Evolutionary conservation across 2,797 vertebrate genomes (phyloP).

Genomic region (Phataginus tetradactyla): DNA sequence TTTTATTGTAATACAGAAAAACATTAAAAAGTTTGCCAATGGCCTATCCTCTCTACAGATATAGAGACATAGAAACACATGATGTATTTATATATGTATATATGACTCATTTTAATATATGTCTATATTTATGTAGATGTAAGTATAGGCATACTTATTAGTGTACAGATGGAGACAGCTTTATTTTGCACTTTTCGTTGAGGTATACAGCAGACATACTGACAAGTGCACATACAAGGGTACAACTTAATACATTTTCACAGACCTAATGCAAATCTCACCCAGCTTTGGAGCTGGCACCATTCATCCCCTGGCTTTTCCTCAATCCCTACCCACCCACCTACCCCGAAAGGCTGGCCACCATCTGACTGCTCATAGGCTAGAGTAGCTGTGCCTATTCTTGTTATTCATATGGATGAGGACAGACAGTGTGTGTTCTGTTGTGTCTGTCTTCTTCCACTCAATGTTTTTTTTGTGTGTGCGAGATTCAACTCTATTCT

Average conservation of each 20-base stretch:
- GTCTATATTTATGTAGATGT: not conserved
- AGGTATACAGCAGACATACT: accelerated
- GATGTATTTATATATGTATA: not conserved
- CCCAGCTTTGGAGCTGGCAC: not conserved
- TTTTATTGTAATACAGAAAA: not conserved
- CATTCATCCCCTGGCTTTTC: not conserved
- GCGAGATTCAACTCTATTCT: not conserved
- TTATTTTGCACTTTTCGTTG: not conserved
- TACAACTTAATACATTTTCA: not conserved
- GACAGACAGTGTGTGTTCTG: accelerated
- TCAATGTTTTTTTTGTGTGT: too few relatives aligned
- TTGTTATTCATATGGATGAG: accelerated
- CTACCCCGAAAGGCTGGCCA: accelerated
- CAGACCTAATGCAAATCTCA: not conserved
- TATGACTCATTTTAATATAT: not conserved
- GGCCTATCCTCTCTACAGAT: not conserved
- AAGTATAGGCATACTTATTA: too few relatives aligned
- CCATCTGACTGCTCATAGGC: not conserved
- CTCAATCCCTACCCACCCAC: not conserved
- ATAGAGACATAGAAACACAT: not conserved
- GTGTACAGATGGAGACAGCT: not conserved
- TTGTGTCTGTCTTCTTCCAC: not conserved
- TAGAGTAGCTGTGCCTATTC: accelerated
- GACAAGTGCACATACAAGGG: accelerated
- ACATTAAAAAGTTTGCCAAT: not conserved